Percentiles rank a stretch among this genome's conserved stretches.
Evolutionary conservation across 2,113 vertebrate species (phyloP).

Genomic region (Kryptolebias marmoratus): DNA sequence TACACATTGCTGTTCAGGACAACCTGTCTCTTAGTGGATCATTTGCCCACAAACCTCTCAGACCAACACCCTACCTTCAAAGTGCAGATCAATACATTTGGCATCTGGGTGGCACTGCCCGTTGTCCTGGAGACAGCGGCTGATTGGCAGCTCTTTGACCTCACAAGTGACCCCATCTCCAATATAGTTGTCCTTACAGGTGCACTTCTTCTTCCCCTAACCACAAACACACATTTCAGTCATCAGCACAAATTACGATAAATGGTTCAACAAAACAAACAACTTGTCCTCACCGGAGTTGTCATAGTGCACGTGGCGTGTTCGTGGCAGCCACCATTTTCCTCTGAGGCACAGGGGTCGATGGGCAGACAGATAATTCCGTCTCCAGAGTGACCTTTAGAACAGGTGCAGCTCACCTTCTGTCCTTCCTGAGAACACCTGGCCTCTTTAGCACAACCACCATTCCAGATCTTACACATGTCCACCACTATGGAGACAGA

Average conservation of each 20-base stretch:
- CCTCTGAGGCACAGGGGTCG: slow-evolving; percentile 82
- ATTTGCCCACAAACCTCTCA: neutral
- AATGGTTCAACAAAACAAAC: too few relatives aligned
- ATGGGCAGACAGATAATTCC: slow-evolving; percentile 84
- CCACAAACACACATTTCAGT: neutral
- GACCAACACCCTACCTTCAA: slow-evolving; percentile 77
- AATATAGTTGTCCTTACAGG: slow-evolving; percentile 87
- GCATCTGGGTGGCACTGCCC: slow-evolving; percentile 88
- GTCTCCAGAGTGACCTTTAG: slow-evolving; percentile 86
- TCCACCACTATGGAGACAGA: slow-evolving; percentile 78
- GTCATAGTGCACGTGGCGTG: slow-evolving; percentile 90
- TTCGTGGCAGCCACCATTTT: slow-evolving; percentile 90
- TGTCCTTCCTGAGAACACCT: slow-evolving; percentile 84
- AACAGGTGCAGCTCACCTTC: slow-evolving; percentile 86
- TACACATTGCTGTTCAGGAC: too few relatives aligned
- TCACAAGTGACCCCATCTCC: slow-evolving; percentile 89
- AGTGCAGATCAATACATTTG: slow-evolving; percentile 88
- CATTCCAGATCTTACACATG: slow-evolving; percentile 87
- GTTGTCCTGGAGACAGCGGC: slow-evolving; percentile 90
- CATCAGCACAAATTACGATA: neutral
- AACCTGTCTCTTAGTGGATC: neutral
- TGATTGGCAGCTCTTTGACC: slow-evolving; percentile 80
- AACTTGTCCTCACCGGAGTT: slow-evolving; percentile 83
- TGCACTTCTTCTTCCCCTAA: slow-evolving; percentile 87
- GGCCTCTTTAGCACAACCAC: slow-evolving; percentile 85